Base-by-base conservation (phyloP, 1,140 invertebrate genomes). In the Sinonovacula constricta region DNA sequence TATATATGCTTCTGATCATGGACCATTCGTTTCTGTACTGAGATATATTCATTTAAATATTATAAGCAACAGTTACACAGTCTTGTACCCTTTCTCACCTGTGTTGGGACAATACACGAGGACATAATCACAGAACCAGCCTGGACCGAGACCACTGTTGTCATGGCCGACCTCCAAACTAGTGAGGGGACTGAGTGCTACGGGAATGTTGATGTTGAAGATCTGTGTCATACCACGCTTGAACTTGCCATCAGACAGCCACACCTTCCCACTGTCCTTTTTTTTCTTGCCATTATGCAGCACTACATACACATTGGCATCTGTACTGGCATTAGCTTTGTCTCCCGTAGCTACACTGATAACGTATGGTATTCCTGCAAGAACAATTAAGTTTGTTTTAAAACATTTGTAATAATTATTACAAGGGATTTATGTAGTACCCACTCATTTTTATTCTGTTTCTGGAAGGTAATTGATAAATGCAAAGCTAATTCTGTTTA, bases 151-250 rank as follows among this genome's bases (percentile, higher is more conserved):
- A 0, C 91, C 91, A 33, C 63, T 85, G 76, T 91, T 87, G 79
- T 92, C 90, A 81, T 91, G 90, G 10, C 91, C 90, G 18, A 91
- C 82, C 30, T 90, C 89, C 36, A 92, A 78, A 51, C 83, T 79
- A 14, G 87, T 81, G 15, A 92, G 67, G 0, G 91, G 91, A 79
- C 89, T 91, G 26, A 92, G 26, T 82, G 86, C 81, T 31, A 85
- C 84, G 15, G 81, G 81, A 12, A 91, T 80, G 26, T 89, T 87
- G 34, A 92, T 83, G 45, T 88, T 87, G 71, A 91, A 90, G 15
- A 88, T 86, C 77, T 91, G 87, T 3, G 88, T 89, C 65, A 83
- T 84, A 34, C 85, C 87, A 34, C 85, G 75, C 57, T 89, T 83
- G 79, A 91, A 91, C 30, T 88, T 87, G 1, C 90, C 88, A 28